Evolutionary conservation across 2,797 vertebrate species (phyloP).

Genomic region (Chromis chromis): DNA sequence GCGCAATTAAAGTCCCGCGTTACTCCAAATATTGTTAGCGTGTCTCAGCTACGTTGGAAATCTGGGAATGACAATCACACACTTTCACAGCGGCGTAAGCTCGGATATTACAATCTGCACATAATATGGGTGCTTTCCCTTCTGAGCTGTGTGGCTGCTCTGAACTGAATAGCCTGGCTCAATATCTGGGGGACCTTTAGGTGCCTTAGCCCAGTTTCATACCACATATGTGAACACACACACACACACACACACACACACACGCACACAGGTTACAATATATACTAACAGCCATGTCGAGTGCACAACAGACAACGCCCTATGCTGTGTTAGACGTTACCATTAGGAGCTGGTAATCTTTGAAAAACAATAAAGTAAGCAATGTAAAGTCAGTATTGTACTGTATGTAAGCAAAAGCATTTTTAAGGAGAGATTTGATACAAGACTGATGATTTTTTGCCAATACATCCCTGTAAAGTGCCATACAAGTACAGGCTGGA

Average conservation of each 20-base stretch:
- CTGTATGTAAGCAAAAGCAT: conserved; percentile 45
- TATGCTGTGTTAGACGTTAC: conserved; percentile 52
- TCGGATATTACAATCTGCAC: conserved; percentile 60
- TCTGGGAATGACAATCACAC: conserved; percentile 76
- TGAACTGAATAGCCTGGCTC: conserved; percentile 52
- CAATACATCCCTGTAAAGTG: conserved; percentile 64
- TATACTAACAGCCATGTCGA: conserved; percentile 69
- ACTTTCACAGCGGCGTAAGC: conserved; percentile 57
- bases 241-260: conserved; percentile 42
- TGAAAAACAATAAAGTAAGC: conserved; percentile 33
- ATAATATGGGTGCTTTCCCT: conserved; percentile 74
- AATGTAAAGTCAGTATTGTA: conserved; percentile 47
- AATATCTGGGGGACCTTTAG: conserved; percentile 65
- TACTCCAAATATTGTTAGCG: conserved; percentile 18
- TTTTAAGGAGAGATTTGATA: conserved; percentile 50
- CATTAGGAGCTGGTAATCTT: conserved; percentile 28
- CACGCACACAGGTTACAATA: conserved; percentile 49
- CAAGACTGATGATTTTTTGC: conserved; percentile 40
- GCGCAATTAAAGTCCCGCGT: conserved; percentile 22
- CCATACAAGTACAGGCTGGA: conserved; percentile 55
- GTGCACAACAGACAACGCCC: conserved; percentile 55
- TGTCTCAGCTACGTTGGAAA: conserved; percentile 46
- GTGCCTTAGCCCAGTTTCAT: conserved; percentile 77
- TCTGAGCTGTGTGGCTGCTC: conserved; percentile 59
- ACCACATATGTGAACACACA: conserved; percentile 56